Base-by-base conservation (phyloP, 1,140 invertebrate genomes). In the Penaeus vannamei region DNA sequence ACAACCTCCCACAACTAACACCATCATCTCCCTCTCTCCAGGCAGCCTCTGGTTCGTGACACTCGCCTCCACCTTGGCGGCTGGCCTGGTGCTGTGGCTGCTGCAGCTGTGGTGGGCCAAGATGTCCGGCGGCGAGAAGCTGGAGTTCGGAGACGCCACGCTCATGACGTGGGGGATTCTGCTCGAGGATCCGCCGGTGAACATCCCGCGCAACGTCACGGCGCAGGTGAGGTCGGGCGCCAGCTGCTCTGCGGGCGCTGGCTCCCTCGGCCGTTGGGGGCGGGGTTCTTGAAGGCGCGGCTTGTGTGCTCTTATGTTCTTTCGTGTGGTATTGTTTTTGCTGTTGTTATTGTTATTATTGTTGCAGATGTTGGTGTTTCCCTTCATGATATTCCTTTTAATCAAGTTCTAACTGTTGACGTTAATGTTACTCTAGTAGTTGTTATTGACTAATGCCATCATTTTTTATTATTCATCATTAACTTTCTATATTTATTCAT, bases 121-220 rank as follows among this genome's bases (percentile, higher is more conserved):
- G 60, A 66, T 53, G 20, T 84, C 66, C 22, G 81, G 72, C 0
- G 72, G 62, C 4, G 1, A n/a, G 26, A 64, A 26, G 46, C n/a
- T 80, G 8, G 36, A 61, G 46, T 36, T 84, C 5, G 76, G 60
- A n/a, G 19, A 53, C 1, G 59, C 82, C 23, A 32, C 77, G 19
- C 61, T 89, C 29, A 26, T 80, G 5, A 89, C 87, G 4, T 85
- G 66, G 82, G 87, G 46, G 46, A 89, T 89, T 20, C 46, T 89
- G 69, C 69, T 89, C 2, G 87, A 89, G n/a, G 87, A 89, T 72
- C 87, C 87, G 20, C 87, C 87, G n/a, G 5, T 23, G 7, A 79
- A 61, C n/a, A 59, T 84, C 19, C 87, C 87, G n/a, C n/a, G 32
- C n/a, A 72, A 72, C 2, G 32, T 72, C 66, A 26, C 66, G n/a